phyloP scores from a whole-genome alignment of 2,888 invertebrate species.

The Sarcophaga subvicina region DNA sequence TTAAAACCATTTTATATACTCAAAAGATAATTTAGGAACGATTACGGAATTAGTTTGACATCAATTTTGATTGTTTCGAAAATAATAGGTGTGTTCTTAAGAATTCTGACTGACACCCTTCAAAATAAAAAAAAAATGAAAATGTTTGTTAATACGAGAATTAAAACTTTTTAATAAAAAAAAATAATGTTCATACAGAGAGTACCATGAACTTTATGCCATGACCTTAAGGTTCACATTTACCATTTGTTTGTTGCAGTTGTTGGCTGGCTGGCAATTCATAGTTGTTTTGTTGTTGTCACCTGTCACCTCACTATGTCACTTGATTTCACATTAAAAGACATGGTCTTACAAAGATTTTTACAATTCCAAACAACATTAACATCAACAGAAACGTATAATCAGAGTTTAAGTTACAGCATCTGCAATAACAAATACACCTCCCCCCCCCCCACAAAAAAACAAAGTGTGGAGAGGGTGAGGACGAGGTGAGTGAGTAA shows the following conservation, averaged over 20 bases:
- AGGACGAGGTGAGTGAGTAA: slow-evolving; percentile 1
- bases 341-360: slow-evolving; percentile 54
- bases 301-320: slow-evolving; percentile 66
- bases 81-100: too few relatives aligned
- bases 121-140: too few relatives aligned
- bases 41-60: too few relatives aligned
- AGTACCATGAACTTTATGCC: not conserved
- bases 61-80: too few relatives aligned
- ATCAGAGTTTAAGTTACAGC: slow-evolving; percentile 40
- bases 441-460: too few relatives aligned
- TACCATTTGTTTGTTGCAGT: not conserved
- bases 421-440: slow-evolving; percentile 8
- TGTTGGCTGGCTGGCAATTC: slow-evolving; percentile 10
- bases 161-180: not conserved
- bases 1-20: too few relatives aligned
- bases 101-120: too few relatives aligned
- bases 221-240: not conserved
- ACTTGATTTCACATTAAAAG: slow-evolving; percentile 60
- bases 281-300: slow-evolving; percentile 54
- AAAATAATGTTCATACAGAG: not conserved
- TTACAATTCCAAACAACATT: slow-evolving; percentile 29
- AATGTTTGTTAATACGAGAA: not conserved
- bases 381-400: slow-evolving; percentile 38
- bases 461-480: not conserved
- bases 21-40: too few relatives aligned